Base-by-base conservation (phyloP, 2,113 vertebrate species). In the Arvicanthis niloticus region DNA sequence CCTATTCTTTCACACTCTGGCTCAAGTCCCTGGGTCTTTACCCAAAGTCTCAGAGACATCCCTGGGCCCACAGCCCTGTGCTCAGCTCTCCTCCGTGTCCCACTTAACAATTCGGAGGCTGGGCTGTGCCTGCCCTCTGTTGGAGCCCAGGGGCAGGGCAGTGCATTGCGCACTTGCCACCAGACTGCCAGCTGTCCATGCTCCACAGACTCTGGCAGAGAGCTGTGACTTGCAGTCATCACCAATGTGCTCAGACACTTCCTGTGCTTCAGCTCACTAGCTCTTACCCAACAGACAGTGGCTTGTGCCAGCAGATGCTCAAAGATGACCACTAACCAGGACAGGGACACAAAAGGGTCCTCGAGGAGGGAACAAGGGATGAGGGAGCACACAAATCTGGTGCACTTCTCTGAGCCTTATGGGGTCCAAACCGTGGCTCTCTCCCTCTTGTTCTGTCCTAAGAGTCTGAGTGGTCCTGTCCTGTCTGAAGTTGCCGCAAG, bases 41-140 rank as follows among this genome's bases (percentile, higher is more conserved):
- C 34, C 42, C 62, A 65, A 31, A 45, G 40, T 29, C 42, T 53
- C 67, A 26, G 67, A 56, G 68, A 89, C 37, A 21, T 19, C 87
- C 5, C 53, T 75, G 51, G 70, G 42, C 31, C 45, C 31, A 2
- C 58, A 51, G 24, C 56, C 3, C 45, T 2, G 56, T 78, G 93
- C 67, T 56, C 2, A 60, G 75, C 60, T 72, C 22, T 68, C 65
- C 85, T 40, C 67, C 1, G 6, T 2, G 16, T 11, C 45, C 84
- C 42, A 37, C 62, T 67, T 68, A 68, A 48, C 42, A 24, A 24
- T 37, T 4, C 6, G 1, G 76, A 88, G 93, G 56, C 67, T 0
- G 98, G 99, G 98, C 87, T 98, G 98, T 98, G 99, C 99, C 99
- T 99, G 99, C 99, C 99, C 99, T 99, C 99, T 99, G 96, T 99